Base-by-base conservation (phyloP, 2,113 vertebrate genomes). In the Papio anubis region DNA sequence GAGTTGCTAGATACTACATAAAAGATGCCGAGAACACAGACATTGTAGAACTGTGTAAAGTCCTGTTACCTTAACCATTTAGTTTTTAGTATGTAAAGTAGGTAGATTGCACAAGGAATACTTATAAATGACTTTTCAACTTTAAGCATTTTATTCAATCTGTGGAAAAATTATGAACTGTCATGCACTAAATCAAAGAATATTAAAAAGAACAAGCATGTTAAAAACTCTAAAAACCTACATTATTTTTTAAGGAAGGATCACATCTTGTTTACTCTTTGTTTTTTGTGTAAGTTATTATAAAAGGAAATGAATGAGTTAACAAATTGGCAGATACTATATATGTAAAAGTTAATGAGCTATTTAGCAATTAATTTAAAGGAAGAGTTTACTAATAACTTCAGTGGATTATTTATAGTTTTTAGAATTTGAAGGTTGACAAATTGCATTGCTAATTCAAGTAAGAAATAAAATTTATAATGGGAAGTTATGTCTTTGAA, bases 101-200 rank as follows among this genome's bases (percentile, higher is more conserved):
- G 82, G 57, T 14, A 84, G 16, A 50, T 57, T 38, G 61, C 72
- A 83, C 52, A 80, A 88, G 64, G 18, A 86, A 45, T 66, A 57
- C 23, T 10, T 70, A 8, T 57, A 55, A 79, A 55, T 90, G 79
- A 81, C 4, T 70, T 55, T 78, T 13, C 30, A 82, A 10, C 50
- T 87, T 97, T 89, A 90, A 89, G 35, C 14, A 52, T 79, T 82
- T 75, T 55, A 64, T 72, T 93, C 20, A 90, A 17, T 87, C 10
- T 57, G 1, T 88, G 82, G 40, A 52, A 57, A 96, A 66, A 55
- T 61, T 9, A 78, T 75, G 21, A 93, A 78, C 2, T 96, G 40
- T 45, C 40, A 5, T 79, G 6, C 52, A 10, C 6, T 14, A 85
- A 95, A 92, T 5, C 14, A 90, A 27, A 78, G 38, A 88, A 82